phyloP scores from a whole-genome alignment of 2,888 invertebrate genomes.

The Slavum lentiscoides region DNA sequence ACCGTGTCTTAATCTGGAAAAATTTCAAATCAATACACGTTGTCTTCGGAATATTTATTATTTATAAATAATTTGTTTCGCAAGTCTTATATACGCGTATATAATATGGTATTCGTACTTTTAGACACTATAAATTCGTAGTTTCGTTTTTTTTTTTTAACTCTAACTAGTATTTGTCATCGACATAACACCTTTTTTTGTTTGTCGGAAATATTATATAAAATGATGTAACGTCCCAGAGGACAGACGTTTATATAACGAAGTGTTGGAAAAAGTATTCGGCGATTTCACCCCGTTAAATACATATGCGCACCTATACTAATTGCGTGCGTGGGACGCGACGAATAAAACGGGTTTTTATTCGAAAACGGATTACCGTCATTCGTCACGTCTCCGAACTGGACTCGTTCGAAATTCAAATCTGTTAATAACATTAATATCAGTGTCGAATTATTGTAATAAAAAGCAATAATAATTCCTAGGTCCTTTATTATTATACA shows the following conservation, averaged over 20 bases:
- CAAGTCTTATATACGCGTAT: no score
- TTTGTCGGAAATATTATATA: background rate
- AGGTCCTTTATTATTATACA: background rate
- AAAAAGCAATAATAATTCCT: no score
- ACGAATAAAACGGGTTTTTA: background rate
- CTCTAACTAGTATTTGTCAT: conserved; percentile 2
- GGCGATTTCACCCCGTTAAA: background rate
- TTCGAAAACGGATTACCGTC: background rate
- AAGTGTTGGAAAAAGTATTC: background rate
- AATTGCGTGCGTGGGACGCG: no score
- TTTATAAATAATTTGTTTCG: no score
- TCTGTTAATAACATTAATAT: no score
- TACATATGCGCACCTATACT: background rate
- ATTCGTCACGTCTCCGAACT: background rate
- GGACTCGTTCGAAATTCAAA: background rate
- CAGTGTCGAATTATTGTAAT: no score
- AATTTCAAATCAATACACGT: no score
- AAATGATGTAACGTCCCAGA: background rate
- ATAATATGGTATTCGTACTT: no score
- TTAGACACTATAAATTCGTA: no score
- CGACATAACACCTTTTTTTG: conserved; percentile 15
- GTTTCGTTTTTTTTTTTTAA: no score
- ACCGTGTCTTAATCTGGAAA: no score
- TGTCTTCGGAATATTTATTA: no score
- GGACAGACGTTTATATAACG: background rate